Base-by-base conservation (phyloP, 2,797 vertebrate genomes). In the Hozukius guyotensis region DNA sequence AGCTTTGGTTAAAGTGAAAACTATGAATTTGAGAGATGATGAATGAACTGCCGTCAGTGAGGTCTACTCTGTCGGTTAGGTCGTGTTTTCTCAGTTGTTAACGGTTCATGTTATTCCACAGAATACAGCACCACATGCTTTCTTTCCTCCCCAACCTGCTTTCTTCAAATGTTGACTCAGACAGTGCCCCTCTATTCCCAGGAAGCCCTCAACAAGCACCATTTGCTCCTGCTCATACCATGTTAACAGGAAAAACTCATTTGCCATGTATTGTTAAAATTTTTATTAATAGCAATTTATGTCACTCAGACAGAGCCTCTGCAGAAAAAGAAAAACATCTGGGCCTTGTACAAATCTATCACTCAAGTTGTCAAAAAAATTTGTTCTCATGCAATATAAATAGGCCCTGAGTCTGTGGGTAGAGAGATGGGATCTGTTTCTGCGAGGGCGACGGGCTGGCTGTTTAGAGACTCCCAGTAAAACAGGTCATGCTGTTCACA, bases 331-430 rank as follows among this genome's bases (percentile, higher is more conserved):
- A 95, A 95, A 95, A 96, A 96, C 96, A 97, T 95, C 94, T 94
- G 94, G 95, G 92, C 93, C 95, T 96, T 95, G 96, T 96, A 96
- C 93, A 96, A 97, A 96, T 96, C 96, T 97, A 97, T 97, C 96
- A 97, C 96, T 96, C 96, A 96, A 96, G 91, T 97, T 97, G 97
- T 97, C 97, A 96, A 95, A 97, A 97, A 97, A 96, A 95, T 96
- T 97, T 97, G 97, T 97, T 97, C 96, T 97, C 97, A 97, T 97
- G 94, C 96, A 97, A 97, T 97, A 97, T 97, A 95, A 96, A 97
- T 97, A 94, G 95, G 94, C 92, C 89, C 76, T 75, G 94, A 94
- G 95, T 96, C 93, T 95, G 95, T 81, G 90, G 94, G 95, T 92
- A 90, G 94, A 95, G 93, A 93, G 88, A 90, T 87, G 94, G 94